Conservation (phyloP, 2,113 vertebrate species). For the Saguinus midas region DNA sequence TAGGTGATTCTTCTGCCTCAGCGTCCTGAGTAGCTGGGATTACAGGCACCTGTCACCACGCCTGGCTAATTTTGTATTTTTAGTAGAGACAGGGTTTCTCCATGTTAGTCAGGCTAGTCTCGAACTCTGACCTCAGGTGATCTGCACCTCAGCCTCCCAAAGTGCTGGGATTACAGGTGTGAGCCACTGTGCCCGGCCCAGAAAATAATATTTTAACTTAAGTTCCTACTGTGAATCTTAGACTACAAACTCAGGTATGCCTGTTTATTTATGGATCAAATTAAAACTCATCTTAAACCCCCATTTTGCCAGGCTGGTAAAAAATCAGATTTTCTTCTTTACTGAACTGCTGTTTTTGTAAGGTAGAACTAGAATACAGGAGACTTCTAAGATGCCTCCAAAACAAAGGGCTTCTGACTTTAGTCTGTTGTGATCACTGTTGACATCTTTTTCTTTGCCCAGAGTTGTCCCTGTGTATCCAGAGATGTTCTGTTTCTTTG, state of each 20-base stretch:
- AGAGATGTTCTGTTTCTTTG: background rate
- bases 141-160: too few relatives aligned
- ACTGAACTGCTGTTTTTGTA: background rate
- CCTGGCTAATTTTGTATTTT: too few relatives aligned
- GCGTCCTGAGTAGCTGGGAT: too few relatives aligned
- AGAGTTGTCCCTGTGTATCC: background rate
- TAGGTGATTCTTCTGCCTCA: too few relatives aligned
- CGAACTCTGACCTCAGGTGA: too few relatives aligned
- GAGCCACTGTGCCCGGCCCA: background rate
- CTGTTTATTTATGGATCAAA: background rate
- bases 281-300: background rate
- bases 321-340: conserved; percentile 1
- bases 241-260: background rate
- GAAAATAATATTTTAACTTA: background rate
- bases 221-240: background rate
- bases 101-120: too few relatives aligned
- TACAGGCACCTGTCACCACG: too few relatives aligned
- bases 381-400: background rate
- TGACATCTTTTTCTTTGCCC: background rate
- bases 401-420: background rate
- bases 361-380: background rate
- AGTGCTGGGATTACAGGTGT: too few relatives aligned
- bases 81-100: too few relatives aligned
- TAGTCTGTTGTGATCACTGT: background rate
- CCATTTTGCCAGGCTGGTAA: background rate